Percentiles rank a stretch among this genome's conserved stretches.
These are phyloP conservation scores for Pionites leucogaster DNA, from an alignment of 2,113 vertebrate species.

Conservation along the genomic window DNA sequence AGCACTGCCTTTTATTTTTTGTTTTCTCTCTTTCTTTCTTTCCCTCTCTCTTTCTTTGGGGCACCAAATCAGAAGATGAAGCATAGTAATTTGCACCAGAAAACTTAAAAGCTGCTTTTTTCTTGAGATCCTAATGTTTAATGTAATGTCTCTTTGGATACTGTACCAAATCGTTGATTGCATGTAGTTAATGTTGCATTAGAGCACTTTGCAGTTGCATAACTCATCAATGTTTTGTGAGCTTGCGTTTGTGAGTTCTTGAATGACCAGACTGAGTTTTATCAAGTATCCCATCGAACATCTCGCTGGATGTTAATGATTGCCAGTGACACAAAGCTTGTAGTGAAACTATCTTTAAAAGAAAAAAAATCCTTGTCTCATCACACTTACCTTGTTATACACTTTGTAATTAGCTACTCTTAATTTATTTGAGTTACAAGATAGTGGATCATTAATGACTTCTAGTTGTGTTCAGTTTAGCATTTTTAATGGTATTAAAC, in stretches of 20 bases:
- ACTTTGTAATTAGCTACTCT: constrained; percentile 75
- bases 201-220: constrained; percentile 89
- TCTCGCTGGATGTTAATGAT: constrained; percentile 72
- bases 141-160: constrained; percentile 80
- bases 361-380: constrained; percentile 61
- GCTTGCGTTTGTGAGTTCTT: constrained; percentile 85
- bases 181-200: constrained; percentile 91
- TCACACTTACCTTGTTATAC: constrained; percentile 73
- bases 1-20: constrained; percentile 63
- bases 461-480: constrained; percentile 74
- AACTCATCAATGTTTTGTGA: constrained; percentile 88
- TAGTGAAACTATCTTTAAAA: constrained; percentile 70
- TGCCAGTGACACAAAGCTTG: constrained; percentile 77
- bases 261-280: constrained; percentile 75
- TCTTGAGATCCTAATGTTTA: constrained; percentile 78
- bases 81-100: constrained; percentile 81
- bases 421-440: constrained; percentile 80
- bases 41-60: constrained; percentile 40
- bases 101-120: constrained; percentile 80
- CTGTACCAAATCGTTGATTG: constrained; percentile 84
- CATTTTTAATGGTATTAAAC: constrained; percentile 78
- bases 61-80: constrained; percentile 77
- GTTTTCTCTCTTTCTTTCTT: background rate
- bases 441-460: constrained; percentile 78
- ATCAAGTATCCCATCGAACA: constrained; percentile 74